These are phyloP conservation scores for Chloroclysta siterata DNA, from an alignment of 2,888 invertebrate genomes.

Conservation along the genomic window DNA sequence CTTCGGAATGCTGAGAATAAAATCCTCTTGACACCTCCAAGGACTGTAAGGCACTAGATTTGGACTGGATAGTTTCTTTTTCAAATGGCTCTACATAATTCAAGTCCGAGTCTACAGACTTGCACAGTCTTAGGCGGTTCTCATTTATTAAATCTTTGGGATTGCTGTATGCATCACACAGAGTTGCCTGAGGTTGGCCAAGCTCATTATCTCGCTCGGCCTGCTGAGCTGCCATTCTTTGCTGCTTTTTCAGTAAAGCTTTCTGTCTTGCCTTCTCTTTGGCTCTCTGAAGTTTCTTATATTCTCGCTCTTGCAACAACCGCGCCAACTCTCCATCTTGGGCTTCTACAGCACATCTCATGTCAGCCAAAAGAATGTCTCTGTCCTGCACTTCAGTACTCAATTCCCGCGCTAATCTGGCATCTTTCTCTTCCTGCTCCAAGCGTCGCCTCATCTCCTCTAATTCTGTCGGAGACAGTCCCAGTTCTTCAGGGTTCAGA, in stretches of 20 bases:
- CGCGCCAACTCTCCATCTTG: conserved; percentile 77
- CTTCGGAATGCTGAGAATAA: conserved; percentile 62
- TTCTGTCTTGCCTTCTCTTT: conserved; percentile 79
- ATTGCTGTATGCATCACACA: conserved; percentile 80
- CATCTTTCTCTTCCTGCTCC: conserved; percentile 78
- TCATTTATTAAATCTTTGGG: conserved; percentile 75
- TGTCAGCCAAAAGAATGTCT: conserved; percentile 72
- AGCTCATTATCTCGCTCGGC: conserved; percentile 42
- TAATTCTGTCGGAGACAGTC: conserved; percentile 69
- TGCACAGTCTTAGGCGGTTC: conserved; percentile 70
- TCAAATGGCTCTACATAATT: conserved; percentile 82
- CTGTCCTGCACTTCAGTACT: conserved; percentile 70
- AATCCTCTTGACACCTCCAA: conserved; percentile 75
- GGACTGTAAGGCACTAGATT: conserved; percentile 75
- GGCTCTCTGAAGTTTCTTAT: conserved; percentile 77
- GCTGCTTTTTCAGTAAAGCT: conserved; percentile 77
- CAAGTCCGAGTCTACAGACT: conserved; percentile 79
- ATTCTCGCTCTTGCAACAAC: conserved; percentile 76
- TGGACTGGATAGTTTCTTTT: conserved; percentile 78
- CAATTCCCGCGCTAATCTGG: conserved; percentile 69
- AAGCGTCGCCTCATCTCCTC: conserved; percentile 72
- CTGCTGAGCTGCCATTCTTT: conserved; percentile 59
- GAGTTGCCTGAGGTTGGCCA: conserved; percentile 57
- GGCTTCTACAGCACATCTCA: conserved; percentile 80
- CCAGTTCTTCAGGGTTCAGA: conserved; percentile 69